Base-by-base conservation (phyloP, 2,888 invertebrate genomes). In the Pseudococcus jackbeardsleyi region DNA sequence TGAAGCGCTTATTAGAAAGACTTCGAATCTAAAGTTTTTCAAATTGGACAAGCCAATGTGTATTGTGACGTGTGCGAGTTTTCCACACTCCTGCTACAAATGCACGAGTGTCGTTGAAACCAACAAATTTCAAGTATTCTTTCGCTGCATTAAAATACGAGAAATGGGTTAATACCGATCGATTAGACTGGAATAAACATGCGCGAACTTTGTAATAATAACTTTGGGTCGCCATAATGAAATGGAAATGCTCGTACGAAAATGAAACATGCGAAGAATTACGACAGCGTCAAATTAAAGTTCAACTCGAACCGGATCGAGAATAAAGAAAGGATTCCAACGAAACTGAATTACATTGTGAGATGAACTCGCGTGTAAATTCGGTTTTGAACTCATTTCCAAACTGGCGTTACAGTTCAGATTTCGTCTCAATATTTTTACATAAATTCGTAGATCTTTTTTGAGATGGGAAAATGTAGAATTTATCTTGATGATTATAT, bases 81-180 rank as follows among this genome's bases (percentile, higher is more conserved):
- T 79, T 33, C n/a, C 5, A 79, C 42, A n/a, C 11, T 42, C n/a
- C 9, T 8, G 33, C n/a, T 33, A 19, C 6, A 79, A 79, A 42
- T 79, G 79, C 79, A 72, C 12, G 39, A 79, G 39, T 42, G n/a
- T n/a, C n/a, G 33, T 79, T 42, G 42, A 79, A 72, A 79, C 79
- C 42, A 79, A 79, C 42, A 33, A 79, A 79, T 79, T 42, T 79
- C 79, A 42, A 79, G 79, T 79, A n/a, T 79, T 79, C 79, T 19
- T 39, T 79, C 79, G n/a, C 42, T 59, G 59, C 42, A 42, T 79
- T 79, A 79, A 17, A 42, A 79, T 46, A 79, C 79, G 42, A 79
- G 26, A 86, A 59, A 59, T 86, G 68, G 86, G 86, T 86, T 86
- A 86, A 86, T 86, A 86, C 22, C 64, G 64, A 86, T 86, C 86